Conservation (phyloP, 2,888 invertebrate genomes). For the Rhagonycha lutea region DNA sequence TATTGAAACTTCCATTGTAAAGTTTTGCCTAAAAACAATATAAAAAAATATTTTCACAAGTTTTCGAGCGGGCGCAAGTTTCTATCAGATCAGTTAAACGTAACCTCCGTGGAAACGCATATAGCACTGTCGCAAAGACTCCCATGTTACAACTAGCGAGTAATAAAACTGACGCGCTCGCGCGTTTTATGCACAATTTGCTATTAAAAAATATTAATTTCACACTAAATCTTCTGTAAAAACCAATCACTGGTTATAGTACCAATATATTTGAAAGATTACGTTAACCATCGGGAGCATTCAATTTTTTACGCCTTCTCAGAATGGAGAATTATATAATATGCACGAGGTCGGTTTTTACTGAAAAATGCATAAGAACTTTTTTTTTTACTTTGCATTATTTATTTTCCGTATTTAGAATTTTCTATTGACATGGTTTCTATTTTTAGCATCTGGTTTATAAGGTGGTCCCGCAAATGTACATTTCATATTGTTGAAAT, state of each 20-base stretch:
- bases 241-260: not conserved
- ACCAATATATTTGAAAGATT: not conserved
- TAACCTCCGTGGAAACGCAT: not conserved
- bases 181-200: not conserved
- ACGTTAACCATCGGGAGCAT: not conserved
- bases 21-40: not conserved
- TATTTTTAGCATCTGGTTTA: not conserved
- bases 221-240: not conserved
- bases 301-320: not conserved
- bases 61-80: not conserved
- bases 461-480: not conserved
- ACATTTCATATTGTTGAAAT: not conserved
- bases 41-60: not conserved
- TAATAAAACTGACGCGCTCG: not conserved
- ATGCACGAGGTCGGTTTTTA: no score
- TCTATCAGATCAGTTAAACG: not conserved
- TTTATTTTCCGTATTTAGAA: not conserved
- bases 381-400: no score
- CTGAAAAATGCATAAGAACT: no score
- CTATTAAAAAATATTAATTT: not conserved
- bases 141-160: not conserved
- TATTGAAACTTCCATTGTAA: not conserved
- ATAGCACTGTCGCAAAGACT: not conserved
- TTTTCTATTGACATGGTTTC: not conserved
- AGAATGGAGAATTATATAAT: no score